Base-by-base conservation (phyloP, 2,797 vertebrate genomes). In the Coccyzus lansbergi region DNA sequence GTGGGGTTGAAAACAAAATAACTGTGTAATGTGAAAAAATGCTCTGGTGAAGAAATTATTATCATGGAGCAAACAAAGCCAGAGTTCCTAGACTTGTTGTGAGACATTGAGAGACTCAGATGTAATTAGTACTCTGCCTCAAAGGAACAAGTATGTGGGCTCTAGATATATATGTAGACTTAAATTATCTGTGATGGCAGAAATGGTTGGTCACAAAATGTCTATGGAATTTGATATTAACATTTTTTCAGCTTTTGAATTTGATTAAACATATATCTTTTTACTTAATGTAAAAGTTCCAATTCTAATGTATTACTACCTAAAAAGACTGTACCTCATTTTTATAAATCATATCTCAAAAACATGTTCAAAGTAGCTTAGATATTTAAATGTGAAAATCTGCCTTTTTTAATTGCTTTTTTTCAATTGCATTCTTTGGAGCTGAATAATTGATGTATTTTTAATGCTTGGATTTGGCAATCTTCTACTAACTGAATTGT, bases 1-100 rank as follows among this genome's bases (percentile, higher is more conserved):
- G 29, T 78, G 58, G 58, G 72, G 12, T 82, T 85, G 76, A 83
- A 88, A 83, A 49, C 38, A 77, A 77, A 90, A 56, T 46, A 82
- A 59, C 31, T 72, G 34, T 44, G 65, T 64, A 65, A 89, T 59
- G 53, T 68, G 58, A 79, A 92, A 95, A 88, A 78, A 29, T 68
- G 17, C 31, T 83, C 53, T 71, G 0, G 0, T 53, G 46, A 92
- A 92, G 49, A 85, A 89, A 86, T 86, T 78, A 33, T 56, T 60
- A 17, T 34, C 19, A 29, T 15, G 55, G 65, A 74, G 72, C 15
- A 85, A 88, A 62, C 62, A 71, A 36, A 44, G 72, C 62, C 86
- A 90, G 84, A 72, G 14, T 89, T 96, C 91, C 72, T 88, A 79
- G 65, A 69, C 53, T 92, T 93, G 56, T 75, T 88, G 48, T 85